A percentile compares a stretch with the other conserved stretches of the same genome.
Conservation (phyloP, 1,140 invertebrate genomes). For the Achatina immaculata region DNA sequence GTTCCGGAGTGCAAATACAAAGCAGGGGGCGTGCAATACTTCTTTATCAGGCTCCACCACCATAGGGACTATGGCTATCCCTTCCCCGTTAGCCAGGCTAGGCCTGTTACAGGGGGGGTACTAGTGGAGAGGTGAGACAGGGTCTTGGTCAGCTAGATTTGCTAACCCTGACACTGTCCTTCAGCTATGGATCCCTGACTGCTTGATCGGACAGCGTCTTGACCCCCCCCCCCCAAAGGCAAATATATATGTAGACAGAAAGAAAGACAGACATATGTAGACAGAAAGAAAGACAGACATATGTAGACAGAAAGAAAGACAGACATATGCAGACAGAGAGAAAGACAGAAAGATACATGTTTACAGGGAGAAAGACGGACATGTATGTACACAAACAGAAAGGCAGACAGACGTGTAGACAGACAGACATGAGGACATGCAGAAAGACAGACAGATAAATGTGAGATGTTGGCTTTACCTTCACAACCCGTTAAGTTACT, state of each 20-base stretch:
- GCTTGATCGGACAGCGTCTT: too few relatives aligned
- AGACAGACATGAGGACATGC: neutral
- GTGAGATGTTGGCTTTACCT: constrained; percentile 26
- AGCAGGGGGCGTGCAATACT: too few relatives aligned
- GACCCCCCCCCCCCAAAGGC: too few relatives aligned
- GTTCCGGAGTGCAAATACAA: too few relatives aligned
- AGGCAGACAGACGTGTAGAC: neutral
- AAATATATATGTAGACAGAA: neutral
- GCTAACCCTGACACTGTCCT: too few relatives aligned
- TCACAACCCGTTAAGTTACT: constrained; percentile 41
- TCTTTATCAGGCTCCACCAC: too few relatives aligned
- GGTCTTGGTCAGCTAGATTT: too few relatives aligned
- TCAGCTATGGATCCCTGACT: too few relatives aligned
- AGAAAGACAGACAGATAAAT: neutral
- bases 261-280: neutral
- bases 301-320: neutral
- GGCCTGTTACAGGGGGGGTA: too few relatives aligned
- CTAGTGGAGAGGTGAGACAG: too few relatives aligned
- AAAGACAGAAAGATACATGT: neutral
- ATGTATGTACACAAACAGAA: neutral
- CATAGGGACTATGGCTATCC: too few relatives aligned
- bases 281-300: neutral
- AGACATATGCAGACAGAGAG: neutral
- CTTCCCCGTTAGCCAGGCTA: too few relatives aligned
- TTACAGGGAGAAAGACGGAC: neutral